These are phyloP conservation scores for Apocheima hispidaria DNA, from an alignment of 2,888 invertebrate genomes.

Conservation along the genomic window DNA sequence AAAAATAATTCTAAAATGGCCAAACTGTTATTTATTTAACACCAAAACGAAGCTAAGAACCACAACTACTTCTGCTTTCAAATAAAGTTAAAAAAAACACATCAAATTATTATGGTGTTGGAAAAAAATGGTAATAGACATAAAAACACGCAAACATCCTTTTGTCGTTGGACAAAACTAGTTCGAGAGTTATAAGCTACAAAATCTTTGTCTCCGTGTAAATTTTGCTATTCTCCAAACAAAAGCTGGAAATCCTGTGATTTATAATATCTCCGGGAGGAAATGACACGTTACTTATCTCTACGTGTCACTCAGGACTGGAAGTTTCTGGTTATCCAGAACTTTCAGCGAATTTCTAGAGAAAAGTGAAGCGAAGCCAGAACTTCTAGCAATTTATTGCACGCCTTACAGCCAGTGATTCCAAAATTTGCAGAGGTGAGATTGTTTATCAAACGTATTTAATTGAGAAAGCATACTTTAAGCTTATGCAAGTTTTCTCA, in stretches of 20 bases:
- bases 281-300: slow-evolving; percentile 41
- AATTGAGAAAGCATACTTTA: not conserved
- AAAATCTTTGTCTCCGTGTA: slow-evolving; percentile 5
- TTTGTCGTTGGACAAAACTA: too few relatives aligned
- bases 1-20: too few relatives aligned
- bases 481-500: not conserved
- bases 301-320: slow-evolving; percentile 34
- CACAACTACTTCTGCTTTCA: too few relatives aligned
- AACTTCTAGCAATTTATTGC: not conserved
- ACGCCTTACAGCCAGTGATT: not conserved
- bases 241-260: slow-evolving; percentile 35
- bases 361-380: not conserved
- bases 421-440: not conserved
- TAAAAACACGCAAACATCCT: too few relatives aligned
- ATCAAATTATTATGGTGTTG: too few relatives aligned
- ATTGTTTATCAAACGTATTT: too few relatives aligned
- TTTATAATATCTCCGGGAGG: slow-evolving; percentile 33
- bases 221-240: slow-evolving; percentile 19
- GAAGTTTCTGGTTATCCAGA: slow-evolving; percentile 33
- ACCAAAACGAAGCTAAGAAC: too few relatives aligned
- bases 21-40: too few relatives aligned
- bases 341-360: slow-evolving; percentile 27
- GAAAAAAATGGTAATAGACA: too few relatives aligned
- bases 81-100: too few relatives aligned
- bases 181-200: too few relatives aligned